phyloP scores from a whole-genome alignment of 2,113 vertebrate genomes.

The Brachypodius melanocephalos region DNA sequence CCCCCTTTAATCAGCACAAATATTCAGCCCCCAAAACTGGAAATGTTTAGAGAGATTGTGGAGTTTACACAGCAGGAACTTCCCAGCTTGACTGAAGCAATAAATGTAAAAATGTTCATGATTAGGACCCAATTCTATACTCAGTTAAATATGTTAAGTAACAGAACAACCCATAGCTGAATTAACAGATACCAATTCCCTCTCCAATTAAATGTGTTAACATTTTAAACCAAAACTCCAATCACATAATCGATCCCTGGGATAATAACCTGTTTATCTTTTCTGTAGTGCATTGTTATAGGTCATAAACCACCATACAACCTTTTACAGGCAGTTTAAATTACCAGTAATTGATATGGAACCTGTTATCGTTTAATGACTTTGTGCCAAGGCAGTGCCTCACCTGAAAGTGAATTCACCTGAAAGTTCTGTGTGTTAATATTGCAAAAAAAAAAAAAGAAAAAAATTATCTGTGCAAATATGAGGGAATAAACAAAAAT shows the following conservation, averaged over 20 bases:
- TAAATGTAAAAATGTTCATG: background rate
- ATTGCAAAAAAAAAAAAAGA: background rate
- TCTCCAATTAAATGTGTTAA: background rate
- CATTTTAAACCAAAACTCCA: background rate
- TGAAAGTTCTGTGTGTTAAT: background rate
- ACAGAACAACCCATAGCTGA: background rate
- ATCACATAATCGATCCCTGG: background rate
- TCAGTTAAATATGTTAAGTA: background rate
- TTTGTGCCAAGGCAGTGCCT: background rate
- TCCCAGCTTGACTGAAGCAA: background rate
- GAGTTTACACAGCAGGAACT: background rate
- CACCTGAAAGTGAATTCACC: background rate
- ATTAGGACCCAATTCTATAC: background rate
- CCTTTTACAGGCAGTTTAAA: background rate
- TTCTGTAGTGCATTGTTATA: background rate
- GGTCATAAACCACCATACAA: background rate
- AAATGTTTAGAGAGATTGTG: background rate
- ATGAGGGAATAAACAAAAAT: background rate
- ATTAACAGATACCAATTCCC: background rate
- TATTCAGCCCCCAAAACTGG: background rate
- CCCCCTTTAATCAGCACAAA: background rate
- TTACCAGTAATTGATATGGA: background rate
- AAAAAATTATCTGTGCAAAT: background rate
- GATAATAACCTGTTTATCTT: background rate
- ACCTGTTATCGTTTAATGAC: background rate